Evolutionary conservation across 2,113 vertebrate genomes (phyloP), one percentile per base, ranked within the genome.

Genomic region (Telmatochromis sp.): DNA sequence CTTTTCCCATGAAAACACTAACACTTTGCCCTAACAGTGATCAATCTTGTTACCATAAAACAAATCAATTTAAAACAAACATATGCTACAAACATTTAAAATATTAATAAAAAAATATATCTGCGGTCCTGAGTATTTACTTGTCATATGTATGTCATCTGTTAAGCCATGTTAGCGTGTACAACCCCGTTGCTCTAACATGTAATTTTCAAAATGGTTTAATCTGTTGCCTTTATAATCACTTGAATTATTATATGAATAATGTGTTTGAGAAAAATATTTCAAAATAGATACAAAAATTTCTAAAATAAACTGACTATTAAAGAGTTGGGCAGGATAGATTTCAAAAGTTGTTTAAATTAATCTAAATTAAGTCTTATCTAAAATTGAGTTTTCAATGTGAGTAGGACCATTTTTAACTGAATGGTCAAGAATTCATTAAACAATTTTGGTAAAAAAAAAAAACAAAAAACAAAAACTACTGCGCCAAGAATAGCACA

Each of bases 401-500:
- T 37, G 60, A 65, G 60, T 37, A 13, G 58, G 4, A 63, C 31
- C 6, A 63, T 65, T 37, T 65, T 65, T 37, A 37, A n/a, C 60
- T 37, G 17, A 65, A 65, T n/a, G 60, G 60, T 65, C 60, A n/a
- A 65, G 60, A 65, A 65, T 65, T 65, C 2, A 65, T 65, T 37
- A n/a, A 37, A 37, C 6, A 35, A 13, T n/a, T 12, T 65, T 31
- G 23, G 2, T 1, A 9, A 9, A 57, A 28, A 57, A 55, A 26
- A 4, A 4, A 1, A 2, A 10, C 4, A 28, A 57, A 55, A 13
- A 4, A 51, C 31, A 31, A 1, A 23, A 8, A 28, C 6, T 28
- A 33, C 6, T 37, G 33, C 0, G 0, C 60, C 3, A 65, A 37
- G 10, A 3, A 37, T 33, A 65, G 60, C 60, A 37, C 6, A 5